Conservation (phyloP, 2,113 vertebrate species). For the Gorilla gorilla region DNA sequence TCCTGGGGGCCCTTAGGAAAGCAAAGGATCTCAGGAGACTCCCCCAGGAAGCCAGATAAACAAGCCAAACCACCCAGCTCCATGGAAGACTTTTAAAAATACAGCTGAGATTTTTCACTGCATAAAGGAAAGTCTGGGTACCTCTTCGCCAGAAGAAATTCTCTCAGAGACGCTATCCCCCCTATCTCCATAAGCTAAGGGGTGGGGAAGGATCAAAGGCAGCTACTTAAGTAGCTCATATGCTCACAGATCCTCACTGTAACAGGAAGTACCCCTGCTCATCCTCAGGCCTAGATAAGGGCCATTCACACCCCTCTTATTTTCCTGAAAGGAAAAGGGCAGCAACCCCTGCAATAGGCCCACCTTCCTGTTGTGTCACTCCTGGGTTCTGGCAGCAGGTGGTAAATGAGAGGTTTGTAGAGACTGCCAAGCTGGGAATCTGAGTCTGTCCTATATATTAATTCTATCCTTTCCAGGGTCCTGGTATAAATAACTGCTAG, state of each 20-base stretch:
- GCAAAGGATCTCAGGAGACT: conserved; percentile 63
- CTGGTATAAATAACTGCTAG: not conserved
- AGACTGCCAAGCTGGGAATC: conserved; percentile 1
- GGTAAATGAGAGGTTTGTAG: conserved; percentile 11
- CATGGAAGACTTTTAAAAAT: conserved; percentile 43
- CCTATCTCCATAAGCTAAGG: not conserved
- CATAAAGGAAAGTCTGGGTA: not conserved
- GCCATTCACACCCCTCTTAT: not conserved
- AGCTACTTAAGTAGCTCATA: not conserved
- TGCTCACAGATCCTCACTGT: not conserved
- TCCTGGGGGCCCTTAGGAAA: conserved; percentile 60
- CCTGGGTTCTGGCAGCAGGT: not conserved
- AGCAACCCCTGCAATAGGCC: not conserved
- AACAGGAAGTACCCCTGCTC: not conserved
- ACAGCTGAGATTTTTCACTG: conserved; percentile 9
- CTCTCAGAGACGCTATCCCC: not conserved
- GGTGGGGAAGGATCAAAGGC: not conserved
- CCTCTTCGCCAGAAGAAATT: conserved; percentile 35
- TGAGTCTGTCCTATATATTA: not conserved
- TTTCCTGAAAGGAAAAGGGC: conserved; percentile 28
- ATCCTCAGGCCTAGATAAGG: not conserved
- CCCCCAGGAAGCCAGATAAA: conserved; percentile 60
- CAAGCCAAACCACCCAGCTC: conserved; percentile 49
- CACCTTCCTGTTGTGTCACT: not conserved
- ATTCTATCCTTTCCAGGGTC: not conserved